These are phyloP conservation scores for Lytechinus pictus DNA, from an alignment of 35 echinoderm and acorn worm species.

Conservation along the genomic window DNA sequence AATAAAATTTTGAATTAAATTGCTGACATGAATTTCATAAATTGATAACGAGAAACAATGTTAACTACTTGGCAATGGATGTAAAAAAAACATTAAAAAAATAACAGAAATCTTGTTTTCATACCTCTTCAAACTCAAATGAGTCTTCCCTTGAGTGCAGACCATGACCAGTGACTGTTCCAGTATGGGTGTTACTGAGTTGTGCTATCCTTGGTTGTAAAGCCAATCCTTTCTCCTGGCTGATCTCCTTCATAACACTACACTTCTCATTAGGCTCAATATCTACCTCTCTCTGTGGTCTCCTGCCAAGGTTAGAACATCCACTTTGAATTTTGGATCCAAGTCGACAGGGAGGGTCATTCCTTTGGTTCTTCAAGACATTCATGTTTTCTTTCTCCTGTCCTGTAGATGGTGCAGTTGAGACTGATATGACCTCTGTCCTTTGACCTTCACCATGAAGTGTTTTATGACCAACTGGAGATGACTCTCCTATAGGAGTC, in stretches of 20 bases:
- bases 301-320: not conserved
- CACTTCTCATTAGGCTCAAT: not conserved
- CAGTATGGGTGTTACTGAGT: not conserved
- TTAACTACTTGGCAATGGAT: too few species aligned
- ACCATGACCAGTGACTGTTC: not conserved
- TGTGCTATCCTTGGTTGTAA: not conserved
- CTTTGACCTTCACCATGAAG: not conserved
- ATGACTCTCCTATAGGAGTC: not conserved
- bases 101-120: not conserved
- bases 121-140: constrained; percentile 76
- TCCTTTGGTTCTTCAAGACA: not conserved
- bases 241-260: not conserved
- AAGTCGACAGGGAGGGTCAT: not conserved
- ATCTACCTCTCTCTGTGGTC: not conserved
- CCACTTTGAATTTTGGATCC: not conserved
- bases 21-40: too few species aligned
- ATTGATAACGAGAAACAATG: too few species aligned
- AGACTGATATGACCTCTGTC: not conserved
- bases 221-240: not conserved
- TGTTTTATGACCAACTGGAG: not conserved
- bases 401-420: not conserved
- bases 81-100: too few species aligned
- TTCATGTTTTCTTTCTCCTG: not conserved
- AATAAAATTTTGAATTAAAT: too few species aligned
- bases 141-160: constrained; percentile 45